Evolutionary conservation across 2,797 vertebrate genomes (phyloP), one percentile per base, ranked within the genome.

Genomic region (Anguilla obscura): DNA sequence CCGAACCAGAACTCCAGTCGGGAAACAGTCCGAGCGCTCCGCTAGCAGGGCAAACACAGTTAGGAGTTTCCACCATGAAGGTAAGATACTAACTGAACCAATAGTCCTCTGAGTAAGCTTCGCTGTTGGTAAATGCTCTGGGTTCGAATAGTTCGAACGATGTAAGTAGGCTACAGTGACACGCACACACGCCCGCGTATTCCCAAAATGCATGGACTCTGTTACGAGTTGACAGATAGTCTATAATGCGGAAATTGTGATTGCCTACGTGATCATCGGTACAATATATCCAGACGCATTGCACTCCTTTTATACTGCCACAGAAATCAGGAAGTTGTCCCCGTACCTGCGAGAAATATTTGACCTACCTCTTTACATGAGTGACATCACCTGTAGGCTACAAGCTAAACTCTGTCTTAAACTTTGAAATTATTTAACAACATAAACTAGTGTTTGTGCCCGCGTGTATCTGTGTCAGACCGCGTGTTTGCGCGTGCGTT

Each of bases 1-100:
- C 85, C 93, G 97, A 45, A 94, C 95, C 91, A 95, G 92, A 92
- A 95, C 94, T 69, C 91, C 93, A 92, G 96, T 97, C 91, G 97
- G 97, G 91, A 97, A 92, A 89, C 96, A 96, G 90, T 95, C 97
- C 91, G 98, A 98, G 94, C 95, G 96, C 91, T 97, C 97, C 36
- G 96, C 97, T 94, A 99, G 98, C 96, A 96, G 95, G 88, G 98
- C 98, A 93, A 99, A 98, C 95, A 99, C 98, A 24, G 98, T 99
- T 93, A 97, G 98, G 95, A 99, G 98, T 95, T 99, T 99, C 96
- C 98, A 98, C 95, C 98, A 99, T 89, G 98, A 99, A 98, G 98
- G 98, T 99, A 96, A 95, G 96, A 93, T 18, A 45, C 16, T 33
- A n/a, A 84, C 79, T 6, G 36, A 52, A n/a, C 71, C n/a, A 48